Evolutionary conservation across 2,888 invertebrate species (phyloP).

Genomic region (Alitta virens): DNA sequence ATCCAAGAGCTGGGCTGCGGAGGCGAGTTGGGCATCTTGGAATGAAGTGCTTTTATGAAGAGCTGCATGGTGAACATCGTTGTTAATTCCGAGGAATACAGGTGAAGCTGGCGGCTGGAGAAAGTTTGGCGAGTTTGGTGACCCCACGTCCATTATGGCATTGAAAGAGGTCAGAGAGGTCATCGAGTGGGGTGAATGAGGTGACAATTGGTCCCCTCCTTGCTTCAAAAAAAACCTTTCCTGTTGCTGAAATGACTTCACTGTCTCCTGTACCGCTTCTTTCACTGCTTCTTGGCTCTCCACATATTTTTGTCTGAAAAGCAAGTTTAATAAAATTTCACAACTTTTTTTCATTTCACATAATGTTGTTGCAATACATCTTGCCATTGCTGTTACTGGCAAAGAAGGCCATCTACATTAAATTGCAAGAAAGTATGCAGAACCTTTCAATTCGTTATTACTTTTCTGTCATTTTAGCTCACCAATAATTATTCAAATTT

Average conservation of each 20-base stretch:
- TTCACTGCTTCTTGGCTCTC: conserved; percentile 22
- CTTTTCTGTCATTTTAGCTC: too few relatives aligned
- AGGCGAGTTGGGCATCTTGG: conserved; percentile 27
- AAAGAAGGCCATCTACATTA: too few relatives aligned
- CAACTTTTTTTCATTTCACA: too few relatives aligned
- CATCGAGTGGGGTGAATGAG: neutral
- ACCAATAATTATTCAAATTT: too few relatives aligned
- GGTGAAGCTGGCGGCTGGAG: neutral
- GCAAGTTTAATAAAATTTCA: too few relatives aligned
- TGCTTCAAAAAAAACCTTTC: conserved; percentile 6
- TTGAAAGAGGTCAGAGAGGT: neutral
- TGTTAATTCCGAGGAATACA: conserved; percentile 8
- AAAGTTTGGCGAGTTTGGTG: neutral
- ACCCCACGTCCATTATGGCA: too few relatives aligned
- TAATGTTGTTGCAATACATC: too few relatives aligned
- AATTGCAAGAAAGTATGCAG: too few relatives aligned
- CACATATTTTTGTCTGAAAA: conserved; percentile 21
- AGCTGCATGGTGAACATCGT: conserved; percentile 2
- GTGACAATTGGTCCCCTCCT: neutral
- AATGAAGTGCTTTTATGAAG: conserved; percentile 18
- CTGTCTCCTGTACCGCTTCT: conserved; percentile 6
- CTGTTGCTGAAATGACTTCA: conserved; percentile 7
- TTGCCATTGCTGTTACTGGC: too few relatives aligned
- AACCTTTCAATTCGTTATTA: too few relatives aligned
- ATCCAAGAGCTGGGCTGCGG: conserved; percentile 33